Evolutionary conservation across 2,888 invertebrate genomes (phyloP).

Genomic region (Xestia rhomboidea): DNA sequence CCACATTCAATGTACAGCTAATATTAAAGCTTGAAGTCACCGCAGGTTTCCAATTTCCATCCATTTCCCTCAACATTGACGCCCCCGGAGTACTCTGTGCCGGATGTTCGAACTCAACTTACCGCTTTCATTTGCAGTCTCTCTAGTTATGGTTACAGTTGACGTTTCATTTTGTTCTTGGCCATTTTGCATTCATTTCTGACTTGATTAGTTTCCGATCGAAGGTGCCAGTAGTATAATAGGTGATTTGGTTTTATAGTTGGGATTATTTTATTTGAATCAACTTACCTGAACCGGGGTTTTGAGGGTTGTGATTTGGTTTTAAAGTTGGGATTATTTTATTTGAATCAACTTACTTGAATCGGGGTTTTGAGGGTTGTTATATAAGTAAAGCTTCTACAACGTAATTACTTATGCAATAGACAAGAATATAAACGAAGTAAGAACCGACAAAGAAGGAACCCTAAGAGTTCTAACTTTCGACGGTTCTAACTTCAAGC

Average conservation of each 20-base stretch:
- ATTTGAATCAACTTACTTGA: background rate
- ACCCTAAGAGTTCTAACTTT: too few species aligned
- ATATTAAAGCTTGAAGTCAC: constrained; percentile 24
- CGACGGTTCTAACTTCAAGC: too few species aligned
- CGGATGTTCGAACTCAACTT: constrained; percentile 36
- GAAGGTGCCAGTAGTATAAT: background rate
- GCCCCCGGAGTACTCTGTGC: too few species aligned
- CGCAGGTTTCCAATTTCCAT: background rate
- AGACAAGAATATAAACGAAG: too few species aligned
- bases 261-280: background rate
- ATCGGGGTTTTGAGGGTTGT: background rate
- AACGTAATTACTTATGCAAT: too few species aligned
- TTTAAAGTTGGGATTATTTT: background rate
- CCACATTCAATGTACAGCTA: background rate
- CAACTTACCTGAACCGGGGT: background rate
- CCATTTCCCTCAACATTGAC: background rate
- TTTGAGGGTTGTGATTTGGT: too few species aligned
- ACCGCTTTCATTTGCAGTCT: constrained; percentile 54
- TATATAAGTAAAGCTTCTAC: too few species aligned
- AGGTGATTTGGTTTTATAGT: background rate
- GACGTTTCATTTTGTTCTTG: constrained; percentile 18
- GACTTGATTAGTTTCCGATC: background rate
- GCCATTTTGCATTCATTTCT: background rate
- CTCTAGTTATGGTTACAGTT: constrained; percentile 29
- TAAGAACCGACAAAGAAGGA: too few species aligned